These are phyloP conservation scores for Zoanthus gigantus DNA, from an alignment of 92 coral and sea anemone species.

Conservation along the genomic window DNA sequence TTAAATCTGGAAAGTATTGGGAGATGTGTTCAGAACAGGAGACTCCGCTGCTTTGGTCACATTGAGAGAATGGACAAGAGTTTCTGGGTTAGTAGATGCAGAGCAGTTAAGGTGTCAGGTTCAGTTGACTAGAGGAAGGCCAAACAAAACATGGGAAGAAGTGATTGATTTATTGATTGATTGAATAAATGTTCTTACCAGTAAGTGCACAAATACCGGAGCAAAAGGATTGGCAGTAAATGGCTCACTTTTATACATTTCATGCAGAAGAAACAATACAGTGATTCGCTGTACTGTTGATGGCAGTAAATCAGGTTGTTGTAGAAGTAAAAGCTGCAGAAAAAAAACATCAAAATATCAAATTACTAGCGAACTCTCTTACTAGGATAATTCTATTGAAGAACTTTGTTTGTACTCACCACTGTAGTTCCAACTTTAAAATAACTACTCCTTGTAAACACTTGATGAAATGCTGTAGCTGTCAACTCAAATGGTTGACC, in stretches of 20 bases:
- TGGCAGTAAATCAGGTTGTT: slow-evolving; percentile 91
- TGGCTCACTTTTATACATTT: slow-evolving; percentile 92
- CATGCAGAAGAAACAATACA: slow-evolving; percentile 86
- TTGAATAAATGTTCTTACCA: slow-evolving; percentile 67
- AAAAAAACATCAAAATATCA: background rate
- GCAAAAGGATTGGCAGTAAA: slow-evolving; percentile 94
- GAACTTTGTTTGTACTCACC: background rate
- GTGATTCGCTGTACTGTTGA: slow-evolving; percentile 82
- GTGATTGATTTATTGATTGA: background rate
- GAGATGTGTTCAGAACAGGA: too few relatives aligned
- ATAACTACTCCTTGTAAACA: slow-evolving; percentile 20
- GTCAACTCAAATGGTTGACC: slow-evolving; percentile 8
- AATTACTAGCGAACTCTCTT: background rate
- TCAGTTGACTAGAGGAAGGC: too few relatives aligned
- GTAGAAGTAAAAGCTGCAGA: slow-evolving; percentile 80
- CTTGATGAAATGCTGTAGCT: slow-evolving; percentile 13
- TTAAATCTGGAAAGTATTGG: too few relatives aligned
- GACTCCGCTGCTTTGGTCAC: too few relatives aligned
- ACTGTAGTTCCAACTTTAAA: slow-evolving; percentile 33
- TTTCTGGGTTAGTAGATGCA: too few relatives aligned
- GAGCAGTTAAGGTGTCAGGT: too few relatives aligned
- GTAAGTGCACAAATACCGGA: slow-evolving; percentile 84
- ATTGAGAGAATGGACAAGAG: too few relatives aligned
- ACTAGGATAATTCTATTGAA: background rate
- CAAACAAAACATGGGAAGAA: too few relatives aligned